Base-by-base conservation (phyloP, 2,113 vertebrate genomes). In the Noturus placidus region DNA sequence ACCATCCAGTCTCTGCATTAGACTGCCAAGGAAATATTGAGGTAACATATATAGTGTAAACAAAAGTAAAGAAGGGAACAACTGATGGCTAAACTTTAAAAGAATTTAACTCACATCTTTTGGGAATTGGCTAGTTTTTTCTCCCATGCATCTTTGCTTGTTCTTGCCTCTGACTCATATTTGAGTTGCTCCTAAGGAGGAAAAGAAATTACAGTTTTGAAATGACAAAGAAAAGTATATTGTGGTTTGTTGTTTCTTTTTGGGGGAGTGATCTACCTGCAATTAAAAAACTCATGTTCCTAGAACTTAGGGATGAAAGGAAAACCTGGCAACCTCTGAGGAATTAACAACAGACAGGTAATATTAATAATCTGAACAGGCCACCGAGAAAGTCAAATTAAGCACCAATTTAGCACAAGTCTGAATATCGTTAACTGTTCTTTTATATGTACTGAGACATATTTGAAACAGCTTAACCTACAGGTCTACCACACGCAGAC, bases 1-100 rank as follows among this genome's bases (percentile, higher is more conserved):
- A 85, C 95, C 94, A 72, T 99, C 97, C n/a, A 99, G 93, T 87
- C 98, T 96, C 93, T 99, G 98, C 91, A 99, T 96, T 79, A 99
- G 96, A 93, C 98, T 99, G 92, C 87, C 82, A 22, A 76, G 19
- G 14, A 70, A 50, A 81, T 13, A 42, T 19, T 25, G 19, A 27
- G 33, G 20, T 65, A 50, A 74, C 42, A 42, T 38, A 56, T 42
- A 25, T 2, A 59, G 33, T 38, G 5, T 69, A 57, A 70, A 87
- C 22, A 56, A 33, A 17, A 0, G 1, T 59, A 42, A 38, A 61
- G 19, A 59, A 57, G 20, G 19, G 33, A 10, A 54, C 22, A 69
- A 69, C 5, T 5, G 27, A 20, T 30, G 17, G 7, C 3, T 15
- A 27, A 6, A 9, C 0, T 83, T 50, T 20, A 70, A 33, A 42